phyloP scores from a whole-genome alignment of 1,140 invertebrate genomes.

The Drosophila subpulchrella region DNA sequence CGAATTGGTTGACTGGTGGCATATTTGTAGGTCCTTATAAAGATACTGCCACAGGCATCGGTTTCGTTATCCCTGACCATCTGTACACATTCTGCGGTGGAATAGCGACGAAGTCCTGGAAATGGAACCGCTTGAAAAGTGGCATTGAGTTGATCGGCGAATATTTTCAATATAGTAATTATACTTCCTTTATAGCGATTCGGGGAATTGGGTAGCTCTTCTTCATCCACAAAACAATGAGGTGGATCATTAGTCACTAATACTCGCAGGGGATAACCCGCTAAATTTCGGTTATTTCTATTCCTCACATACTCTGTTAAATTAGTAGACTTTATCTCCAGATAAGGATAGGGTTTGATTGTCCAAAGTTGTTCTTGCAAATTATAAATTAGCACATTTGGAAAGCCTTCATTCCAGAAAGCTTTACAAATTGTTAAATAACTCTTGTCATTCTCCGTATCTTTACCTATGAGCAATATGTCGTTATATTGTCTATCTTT shows the following conservation, averaged over 20 bases:
- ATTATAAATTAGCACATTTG: conserved; percentile 2
- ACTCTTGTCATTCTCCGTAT: background rate
- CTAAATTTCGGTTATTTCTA: conserved; percentile 4
- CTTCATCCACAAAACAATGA: conserved; percentile 32
- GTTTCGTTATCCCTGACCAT: conserved; percentile 2
- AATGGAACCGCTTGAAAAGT: conserved; percentile 19
- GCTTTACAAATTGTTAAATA: background rate
- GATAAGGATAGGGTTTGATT: background rate
- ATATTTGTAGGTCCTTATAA: conserved; percentile 28
- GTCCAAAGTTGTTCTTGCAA: conserved; percentile 4
- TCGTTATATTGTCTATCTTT: conserved; percentile 33
- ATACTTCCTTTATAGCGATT: conserved; percentile 37
- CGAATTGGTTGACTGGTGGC: conserved; percentile 38
- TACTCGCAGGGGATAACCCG: conserved; percentile 34
- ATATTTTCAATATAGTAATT: conserved; percentile 25
- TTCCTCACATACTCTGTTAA: background rate
- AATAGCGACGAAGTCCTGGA: conserved; percentile 19
- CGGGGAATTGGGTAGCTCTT: background rate
- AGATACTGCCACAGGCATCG: conserved; percentile 50
- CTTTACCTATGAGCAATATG: conserved; percentile 18
- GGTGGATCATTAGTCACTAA: conserved; percentile 47
- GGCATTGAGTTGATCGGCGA: conserved; percentile 29
- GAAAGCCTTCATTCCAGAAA: conserved; percentile 28
- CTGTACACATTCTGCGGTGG: conserved; percentile 20
- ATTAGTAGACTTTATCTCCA: background rate